Evolutionary conservation across 2,113 vertebrate genomes (phyloP).

Genomic region (Gopherus flavomarginatus): DNA sequence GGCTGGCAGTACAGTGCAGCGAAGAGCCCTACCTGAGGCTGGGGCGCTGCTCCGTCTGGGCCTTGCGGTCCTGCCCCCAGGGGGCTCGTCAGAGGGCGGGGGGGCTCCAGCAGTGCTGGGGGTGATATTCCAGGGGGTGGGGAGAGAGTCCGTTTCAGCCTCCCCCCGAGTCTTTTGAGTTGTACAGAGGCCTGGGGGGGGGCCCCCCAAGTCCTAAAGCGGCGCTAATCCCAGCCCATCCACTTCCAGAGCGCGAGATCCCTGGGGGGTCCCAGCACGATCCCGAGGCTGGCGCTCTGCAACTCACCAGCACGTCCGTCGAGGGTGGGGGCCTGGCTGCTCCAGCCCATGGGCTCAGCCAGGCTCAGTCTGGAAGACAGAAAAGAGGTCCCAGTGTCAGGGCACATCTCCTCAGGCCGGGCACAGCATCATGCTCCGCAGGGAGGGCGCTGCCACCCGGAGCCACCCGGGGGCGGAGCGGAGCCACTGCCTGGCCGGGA

Average conservation of each 20-base stretch:
- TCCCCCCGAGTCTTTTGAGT: not conserved
- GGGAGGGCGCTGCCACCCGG: too few relatives aligned
- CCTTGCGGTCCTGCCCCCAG: not conserved
- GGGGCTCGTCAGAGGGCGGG: too few relatives aligned
- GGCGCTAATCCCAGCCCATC: not conserved
- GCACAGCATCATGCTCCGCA: not conserved
- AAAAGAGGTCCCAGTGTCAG: not conserved
- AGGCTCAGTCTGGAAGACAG: not conserved
- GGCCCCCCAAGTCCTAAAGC: too few relatives aligned
- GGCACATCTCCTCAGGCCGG: too few relatives aligned
- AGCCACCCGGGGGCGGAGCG: too few relatives aligned
- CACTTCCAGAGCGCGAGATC: not conserved
- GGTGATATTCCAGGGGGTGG: not conserved
- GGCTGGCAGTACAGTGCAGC: not conserved
- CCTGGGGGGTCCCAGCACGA: not conserved
- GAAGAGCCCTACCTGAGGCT: not conserved
- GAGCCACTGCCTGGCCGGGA: not conserved
- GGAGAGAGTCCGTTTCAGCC: not conserved
- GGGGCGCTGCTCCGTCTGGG: not conserved
- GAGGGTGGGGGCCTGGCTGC: not conserved
- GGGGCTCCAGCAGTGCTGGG: not conserved
- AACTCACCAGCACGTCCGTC: not conserved
- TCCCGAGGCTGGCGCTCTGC: not conserved
- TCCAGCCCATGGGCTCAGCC: not conserved
- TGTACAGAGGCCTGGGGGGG: not conserved